Percentiles rank a stretch among this genome's conserved stretches.
These are phyloP conservation scores for Vidua macroura DNA, from an alignment of 2,113 vertebrate genomes.

Conservation along the genomic window DNA sequence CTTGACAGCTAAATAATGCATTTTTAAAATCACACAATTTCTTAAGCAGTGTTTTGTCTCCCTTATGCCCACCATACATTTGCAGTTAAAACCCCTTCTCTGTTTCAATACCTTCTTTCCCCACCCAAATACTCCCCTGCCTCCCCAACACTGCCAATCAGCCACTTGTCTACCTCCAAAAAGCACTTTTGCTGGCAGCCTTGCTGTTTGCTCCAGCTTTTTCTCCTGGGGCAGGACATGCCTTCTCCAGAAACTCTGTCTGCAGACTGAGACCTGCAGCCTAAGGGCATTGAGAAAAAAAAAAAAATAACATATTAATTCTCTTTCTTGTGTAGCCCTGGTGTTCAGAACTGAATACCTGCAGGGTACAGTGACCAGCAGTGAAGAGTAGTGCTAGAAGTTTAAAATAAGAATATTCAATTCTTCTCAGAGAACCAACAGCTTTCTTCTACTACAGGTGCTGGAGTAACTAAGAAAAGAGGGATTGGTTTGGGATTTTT, in stretches of 20 bases:
- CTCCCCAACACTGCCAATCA: not conserved
- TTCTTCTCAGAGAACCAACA: not conserved
- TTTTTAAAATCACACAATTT: not conserved
- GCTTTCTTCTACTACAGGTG: not conserved
- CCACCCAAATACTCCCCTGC: not conserved
- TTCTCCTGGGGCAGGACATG: not conserved
- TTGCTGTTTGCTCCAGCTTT: not conserved
- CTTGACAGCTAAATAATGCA: constrained; percentile 35
- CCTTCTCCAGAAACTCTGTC: not conserved
- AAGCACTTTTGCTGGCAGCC: not conserved
- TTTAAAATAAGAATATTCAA: not conserved
- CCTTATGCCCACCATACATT: not conserved
- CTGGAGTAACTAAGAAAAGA: not conserved
- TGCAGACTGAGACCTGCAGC: not conserved
- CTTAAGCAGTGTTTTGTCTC: not conserved
- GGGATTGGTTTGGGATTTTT: not conserved
- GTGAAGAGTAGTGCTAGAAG: not conserved
- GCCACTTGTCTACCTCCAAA: not conserved
- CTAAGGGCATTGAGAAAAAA: not conserved
- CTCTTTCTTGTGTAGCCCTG: not conserved
- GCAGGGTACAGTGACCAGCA: not conserved
- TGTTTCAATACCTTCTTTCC: not conserved
- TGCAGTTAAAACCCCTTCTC: not conserved
- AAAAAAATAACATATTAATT: not conserved
- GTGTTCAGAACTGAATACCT: not conserved